Conservation (phyloP, 2,888 invertebrate genomes). For the Epirrhoe tristata region DNA sequence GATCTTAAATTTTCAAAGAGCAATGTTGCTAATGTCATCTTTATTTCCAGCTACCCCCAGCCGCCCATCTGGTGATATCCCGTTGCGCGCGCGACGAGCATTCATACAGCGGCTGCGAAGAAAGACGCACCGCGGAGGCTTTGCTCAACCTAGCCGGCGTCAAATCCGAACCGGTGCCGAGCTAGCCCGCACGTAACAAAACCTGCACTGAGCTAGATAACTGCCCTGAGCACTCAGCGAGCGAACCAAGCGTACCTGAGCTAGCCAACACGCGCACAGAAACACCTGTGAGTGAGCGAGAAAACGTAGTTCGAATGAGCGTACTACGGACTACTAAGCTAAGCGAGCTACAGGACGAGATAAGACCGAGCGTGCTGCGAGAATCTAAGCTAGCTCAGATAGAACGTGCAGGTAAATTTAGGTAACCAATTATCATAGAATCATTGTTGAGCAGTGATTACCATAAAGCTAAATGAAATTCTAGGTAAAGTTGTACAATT, state of each 20-base stretch:
- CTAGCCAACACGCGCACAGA: neutral
- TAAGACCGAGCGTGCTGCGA: neutral
- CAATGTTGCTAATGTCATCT: neutral
- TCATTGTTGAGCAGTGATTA: conserved; percentile 16
- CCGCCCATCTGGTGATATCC: conserved; percentile 89
- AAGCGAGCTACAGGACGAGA: neutral
- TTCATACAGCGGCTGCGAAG: conserved; percentile 90
- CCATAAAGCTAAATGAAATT: neutral
- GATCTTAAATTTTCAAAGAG: no score
- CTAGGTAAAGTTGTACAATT: neutral
- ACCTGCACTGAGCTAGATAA: neutral
- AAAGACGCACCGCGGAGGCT: conserved; percentile 81
- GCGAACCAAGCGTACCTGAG: neutral
- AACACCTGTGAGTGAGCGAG: neutral
- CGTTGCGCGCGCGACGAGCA: conserved; percentile 97
- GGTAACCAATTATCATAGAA: conserved; percentile 8
- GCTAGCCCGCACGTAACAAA: conserved; percentile 44
- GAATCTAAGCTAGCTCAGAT: neutral
- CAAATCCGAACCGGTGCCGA: conserved; percentile 45
- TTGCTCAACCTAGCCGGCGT: conserved; percentile 80
- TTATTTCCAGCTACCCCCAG: conserved; percentile 69
- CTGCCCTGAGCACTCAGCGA: neutral
- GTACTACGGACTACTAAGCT: conserved; percentile 5
- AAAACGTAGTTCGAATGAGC: neutral
- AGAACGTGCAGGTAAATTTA: conserved; percentile 9